These are phyloP conservation scores for Regulus satrapa DNA, from an alignment of 2,113 vertebrate genomes.

Conservation along the genomic window DNA sequence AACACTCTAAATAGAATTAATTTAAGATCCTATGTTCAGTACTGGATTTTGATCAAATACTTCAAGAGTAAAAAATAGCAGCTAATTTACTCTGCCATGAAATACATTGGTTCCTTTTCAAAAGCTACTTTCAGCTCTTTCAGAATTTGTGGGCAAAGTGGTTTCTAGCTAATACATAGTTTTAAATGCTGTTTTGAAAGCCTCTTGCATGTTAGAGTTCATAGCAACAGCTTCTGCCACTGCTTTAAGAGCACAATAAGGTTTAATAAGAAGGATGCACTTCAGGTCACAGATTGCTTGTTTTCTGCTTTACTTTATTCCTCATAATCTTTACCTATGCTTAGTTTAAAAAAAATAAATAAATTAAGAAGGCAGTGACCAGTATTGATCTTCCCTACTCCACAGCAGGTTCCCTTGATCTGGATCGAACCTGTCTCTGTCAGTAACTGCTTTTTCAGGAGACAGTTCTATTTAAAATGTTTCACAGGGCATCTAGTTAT, in stretches of 20 bases:
- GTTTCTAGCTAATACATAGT: constrained; percentile 34
- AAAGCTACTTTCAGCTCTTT: constrained; percentile 49
- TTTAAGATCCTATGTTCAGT: not conserved
- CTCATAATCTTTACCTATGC: not conserved
- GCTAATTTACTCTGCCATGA: not conserved
- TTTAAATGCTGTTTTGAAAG: constrained; percentile 62
- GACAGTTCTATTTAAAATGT: constrained; percentile 67
- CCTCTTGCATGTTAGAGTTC: constrained; percentile 29
- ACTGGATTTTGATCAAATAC: constrained; percentile 25
- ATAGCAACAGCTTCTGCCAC: constrained; percentile 12
- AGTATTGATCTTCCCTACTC: constrained; percentile 37
- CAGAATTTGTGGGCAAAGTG: constrained; percentile 41
- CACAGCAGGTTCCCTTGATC: constrained; percentile 36
- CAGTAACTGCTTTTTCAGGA: constrained; percentile 60
- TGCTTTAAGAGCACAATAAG: constrained; percentile 27
- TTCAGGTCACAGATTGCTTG: constrained; percentile 19
- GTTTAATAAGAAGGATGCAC: constrained; percentile 19
- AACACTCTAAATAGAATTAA: not conserved
- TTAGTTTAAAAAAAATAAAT: not conserved
- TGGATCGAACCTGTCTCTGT: constrained; percentile 60
- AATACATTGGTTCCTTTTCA: constrained; percentile 40
- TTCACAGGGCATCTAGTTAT: constrained; percentile 61
- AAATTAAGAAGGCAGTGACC: not conserved
- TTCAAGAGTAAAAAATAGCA: constrained; percentile 20
- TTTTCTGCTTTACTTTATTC: constrained; percentile 51